Evolutionary conservation across 1,140 invertebrate species (phyloP).

Genomic region (Diachasma alloeum): DNA sequence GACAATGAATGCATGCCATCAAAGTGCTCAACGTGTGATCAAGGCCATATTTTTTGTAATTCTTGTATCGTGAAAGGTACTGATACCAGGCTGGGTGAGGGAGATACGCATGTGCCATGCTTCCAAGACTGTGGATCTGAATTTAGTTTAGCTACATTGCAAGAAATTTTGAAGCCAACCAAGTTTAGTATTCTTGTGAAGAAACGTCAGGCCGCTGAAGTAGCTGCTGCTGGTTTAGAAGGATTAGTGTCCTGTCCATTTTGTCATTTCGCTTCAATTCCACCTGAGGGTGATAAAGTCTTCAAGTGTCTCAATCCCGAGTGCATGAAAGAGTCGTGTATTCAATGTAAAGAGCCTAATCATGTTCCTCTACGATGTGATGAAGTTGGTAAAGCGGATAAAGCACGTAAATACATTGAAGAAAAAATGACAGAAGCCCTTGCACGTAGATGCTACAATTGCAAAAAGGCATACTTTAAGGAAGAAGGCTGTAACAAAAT

Average conservation of each 20-base stretch:
- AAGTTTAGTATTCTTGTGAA: conserved; percentile 67
- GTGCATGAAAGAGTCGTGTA: conserved; percentile 74
- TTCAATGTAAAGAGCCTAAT: conserved; percentile 70
- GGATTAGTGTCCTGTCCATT: conserved; percentile 73
- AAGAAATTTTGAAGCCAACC: conserved; percentile 63
- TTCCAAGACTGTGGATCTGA: conserved; percentile 60
- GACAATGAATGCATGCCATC: conserved; percentile 70
- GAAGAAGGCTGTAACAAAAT: conserved; percentile 77
- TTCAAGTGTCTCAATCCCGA: conserved; percentile 73
- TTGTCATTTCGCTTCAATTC: conserved; percentile 72
- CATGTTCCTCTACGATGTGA: conserved; percentile 72
- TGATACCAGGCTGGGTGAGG: conserved; percentile 66
- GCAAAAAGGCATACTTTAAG: conserved; percentile 71
- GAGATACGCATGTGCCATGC: conserved; percentile 66
- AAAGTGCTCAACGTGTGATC: conserved; percentile 67
- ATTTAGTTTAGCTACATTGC: conserved; percentile 63
- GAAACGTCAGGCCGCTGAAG: conserved; percentile 69
- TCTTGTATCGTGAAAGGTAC: conserved; percentile 65
- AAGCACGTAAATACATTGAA: conserved; percentile 69
- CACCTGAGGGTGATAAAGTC: conserved; percentile 68
- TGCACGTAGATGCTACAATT: conserved; percentile 70
- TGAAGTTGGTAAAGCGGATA: conserved; percentile 69
- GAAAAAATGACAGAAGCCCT: conserved; percentile 74
- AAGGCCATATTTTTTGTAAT: conserved; percentile 70
- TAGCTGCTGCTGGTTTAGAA: conserved; percentile 69